Base-by-base conservation (phyloP, 2,888 invertebrate species). In the Drosophila diplacantha region DNA sequence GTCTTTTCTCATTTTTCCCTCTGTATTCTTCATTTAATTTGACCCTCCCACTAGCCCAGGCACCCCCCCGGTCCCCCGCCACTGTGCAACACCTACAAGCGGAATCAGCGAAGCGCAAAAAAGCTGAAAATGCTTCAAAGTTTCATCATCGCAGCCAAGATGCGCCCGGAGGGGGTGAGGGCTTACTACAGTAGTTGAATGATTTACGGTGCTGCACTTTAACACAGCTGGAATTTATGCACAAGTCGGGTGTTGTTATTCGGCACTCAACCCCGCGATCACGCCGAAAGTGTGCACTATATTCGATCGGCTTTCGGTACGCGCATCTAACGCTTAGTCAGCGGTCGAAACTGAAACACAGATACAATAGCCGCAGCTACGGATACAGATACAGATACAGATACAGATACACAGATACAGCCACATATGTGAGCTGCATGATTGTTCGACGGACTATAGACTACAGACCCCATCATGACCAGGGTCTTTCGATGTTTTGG, bases 401-500 rank as follows among this genome's bases (percentile, higher is more conserved):
- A 5, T 18, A 72, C 51, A 59, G 64, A 67, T 65, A 58, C 69
- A 57, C n/a, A n/a, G n/a, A n/a, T n/a, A n/a, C n/a, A n/a, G 60
- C 14, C 29, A 26, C 44, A 37, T 50, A 31, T 59, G 20, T 53
- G 38, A 46, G 46, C 44, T 50, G 47, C 34, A 46, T 41, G 69
- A 66, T 66, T 66, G 69, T 69, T 49, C 59, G 39, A 46, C 31
- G 44, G 60, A 34, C 49, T 46, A 29, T 41, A 41, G 51, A 34
- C 49, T 47, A 31, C 24, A 41, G 53, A 66, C 63, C 62, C 43
- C 69, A 51, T 53, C 63, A 67, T 67, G 66, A 69, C 81, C 86
- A 86, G 86, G 86, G 86, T 86, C 87, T 86, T 85, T 75, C 69
- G 65, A 68, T 86, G 83, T 81, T 83, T 72, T 81, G 86, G 82